These are phyloP conservation scores for Sebastolobus alascanus DNA, from an alignment of 2,797 vertebrate genomes.

Conservation along the genomic window DNA sequence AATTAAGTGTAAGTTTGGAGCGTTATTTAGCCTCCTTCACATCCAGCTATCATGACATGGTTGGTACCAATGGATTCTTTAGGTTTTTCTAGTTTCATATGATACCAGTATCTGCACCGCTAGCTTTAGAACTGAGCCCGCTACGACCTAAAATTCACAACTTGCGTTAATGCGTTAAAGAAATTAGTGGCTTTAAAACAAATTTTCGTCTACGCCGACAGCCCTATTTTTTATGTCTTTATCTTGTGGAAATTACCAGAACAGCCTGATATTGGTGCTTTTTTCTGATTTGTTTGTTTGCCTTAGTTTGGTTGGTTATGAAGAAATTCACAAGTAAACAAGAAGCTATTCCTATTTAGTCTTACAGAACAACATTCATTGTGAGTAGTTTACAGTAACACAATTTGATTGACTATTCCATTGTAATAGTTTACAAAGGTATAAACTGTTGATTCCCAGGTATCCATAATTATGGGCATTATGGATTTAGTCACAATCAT, in stretches of 20 bases:
- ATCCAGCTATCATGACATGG: too few species aligned
- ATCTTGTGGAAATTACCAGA: background rate
- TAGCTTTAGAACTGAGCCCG: too few species aligned
- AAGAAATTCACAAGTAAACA: background rate
- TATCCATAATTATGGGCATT: conserved; percentile 4
- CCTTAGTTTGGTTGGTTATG: background rate
- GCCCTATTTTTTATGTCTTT: background rate
- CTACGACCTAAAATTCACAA: too few species aligned
- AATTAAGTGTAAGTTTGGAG: too few species aligned
- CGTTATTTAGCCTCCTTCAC: too few species aligned
- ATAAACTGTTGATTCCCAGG: background rate
- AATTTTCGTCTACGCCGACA: too few species aligned
- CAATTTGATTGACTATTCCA: background rate
- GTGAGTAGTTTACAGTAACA: background rate
- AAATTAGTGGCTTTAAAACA: too few species aligned
- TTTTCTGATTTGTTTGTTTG: background rate
- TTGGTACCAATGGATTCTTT: too few species aligned
- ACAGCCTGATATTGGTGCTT: background rate
- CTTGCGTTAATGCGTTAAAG: too few species aligned
- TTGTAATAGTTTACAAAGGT: background rate
- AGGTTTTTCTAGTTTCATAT: too few species aligned
- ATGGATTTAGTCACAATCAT: conserved; percentile 20
- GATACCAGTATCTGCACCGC: too few species aligned
- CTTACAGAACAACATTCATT: background rate
- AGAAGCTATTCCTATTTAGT: background rate